Evolutionary conservation across 2,888 invertebrate genomes (phyloP).

Genomic region (Melipona beecheii): DNA sequence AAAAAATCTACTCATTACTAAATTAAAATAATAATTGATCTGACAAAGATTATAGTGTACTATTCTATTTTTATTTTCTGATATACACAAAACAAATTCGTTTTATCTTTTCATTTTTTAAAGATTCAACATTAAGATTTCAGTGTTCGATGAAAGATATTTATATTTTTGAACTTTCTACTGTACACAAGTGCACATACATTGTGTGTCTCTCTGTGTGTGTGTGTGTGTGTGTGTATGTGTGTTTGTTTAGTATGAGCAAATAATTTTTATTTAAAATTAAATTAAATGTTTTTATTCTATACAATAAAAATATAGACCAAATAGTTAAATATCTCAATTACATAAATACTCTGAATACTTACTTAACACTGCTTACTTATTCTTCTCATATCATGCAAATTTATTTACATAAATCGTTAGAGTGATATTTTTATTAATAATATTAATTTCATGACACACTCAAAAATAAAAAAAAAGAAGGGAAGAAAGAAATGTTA

Average conservation of each 20-base stretch:
- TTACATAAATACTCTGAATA: slow-evolving; percentile 12
- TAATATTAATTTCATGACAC: slow-evolving; percentile 2
- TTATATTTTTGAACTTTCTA: slow-evolving; percentile 9
- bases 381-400: not conserved
- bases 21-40: slow-evolving; percentile 58
- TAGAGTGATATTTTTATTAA: not conserved
- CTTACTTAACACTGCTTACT: not conserved
- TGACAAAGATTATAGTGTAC: slow-evolving; percentile 29
- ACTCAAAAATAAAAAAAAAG: not conserved
- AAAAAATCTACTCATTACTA: slow-evolving; percentile 49
- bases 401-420: not conserved
- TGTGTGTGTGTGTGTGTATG: not conserved
- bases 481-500: not conserved
- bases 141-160: slow-evolving; percentile 42
- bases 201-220: not conserved
- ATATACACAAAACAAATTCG: slow-evolving; percentile 52
- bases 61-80: slow-evolving; percentile 31
- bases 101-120: slow-evolving; percentile 35
- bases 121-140: slow-evolving; percentile 58
- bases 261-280: slow-evolving; percentile 8
- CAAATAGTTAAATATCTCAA: slow-evolving; percentile 8
- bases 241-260: not conserved
- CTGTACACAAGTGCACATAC: not conserved
- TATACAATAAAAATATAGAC: not conserved
- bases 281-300: not conserved